Evolutionary conservation across 2,888 invertebrate genomes (phyloP), one percentile per base, ranked within the genome.

Genomic region (Amblyjoppa fuscipennis): DNA sequence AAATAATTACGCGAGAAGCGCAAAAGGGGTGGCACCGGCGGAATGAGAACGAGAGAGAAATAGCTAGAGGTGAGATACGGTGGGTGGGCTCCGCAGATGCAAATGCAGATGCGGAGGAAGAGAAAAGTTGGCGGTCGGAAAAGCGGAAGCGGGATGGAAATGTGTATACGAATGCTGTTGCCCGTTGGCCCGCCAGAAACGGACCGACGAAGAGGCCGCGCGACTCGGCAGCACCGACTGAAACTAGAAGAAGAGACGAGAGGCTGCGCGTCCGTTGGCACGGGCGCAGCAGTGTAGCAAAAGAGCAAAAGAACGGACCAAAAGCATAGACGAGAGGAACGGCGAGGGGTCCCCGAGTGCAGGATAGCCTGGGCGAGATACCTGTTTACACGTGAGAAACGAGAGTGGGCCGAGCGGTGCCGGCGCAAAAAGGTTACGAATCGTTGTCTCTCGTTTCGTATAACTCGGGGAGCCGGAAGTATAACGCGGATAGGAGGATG

Each of bases 1-100:
- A 94, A 94, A 94, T 93, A 94, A 94, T 94, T 93, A 93, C 92
- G 92, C 91, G 91, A 92, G 91, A 92, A 92, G 90, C 91, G 90
- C 87, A 89, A 87, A 88, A 89, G 87, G 89, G 87, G 70, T 53
- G 20, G 20, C 20, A 20, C 87, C 84, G 74, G 81, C 51, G 85
- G 80, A 78, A 16, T 41, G 68, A 68, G 59, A 77, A 59, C 71
- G 84, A 85, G 77, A 75, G 81, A 83, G 83, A 79, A 82, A 68
- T n/a, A 76, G 74, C 84, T 84, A 76, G 80, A 77, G 84, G 87
- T 81, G 86, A 87, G 86, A 82, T 80, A 77, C 81, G 87, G 74
- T 75, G 5, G 41, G 7, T 41, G 41, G 41, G 11, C 0, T 1
- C 11, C 83, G 87, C 87, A 87, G 87, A 88, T 87, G 89, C 88